Evolutionary conservation across 2,113 vertebrate species (phyloP).

Genomic region (Plecturocebus donacophilus): DNA sequence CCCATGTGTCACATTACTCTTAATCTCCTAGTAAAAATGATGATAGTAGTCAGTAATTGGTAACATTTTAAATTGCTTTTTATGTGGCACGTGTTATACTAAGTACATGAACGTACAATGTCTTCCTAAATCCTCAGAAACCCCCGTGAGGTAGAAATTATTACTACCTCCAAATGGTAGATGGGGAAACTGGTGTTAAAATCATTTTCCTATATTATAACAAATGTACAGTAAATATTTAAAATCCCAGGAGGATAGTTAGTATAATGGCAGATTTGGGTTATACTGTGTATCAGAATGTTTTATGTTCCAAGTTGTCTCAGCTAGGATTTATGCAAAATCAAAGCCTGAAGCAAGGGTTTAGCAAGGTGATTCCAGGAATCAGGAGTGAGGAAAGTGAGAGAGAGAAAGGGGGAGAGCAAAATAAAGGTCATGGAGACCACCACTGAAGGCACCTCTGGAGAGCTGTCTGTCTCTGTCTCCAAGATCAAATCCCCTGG

Average conservation of each 20-base stretch:
- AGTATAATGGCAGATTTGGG: not conserved
- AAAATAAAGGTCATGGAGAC: not conserved
- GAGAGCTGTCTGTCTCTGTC: not conserved
- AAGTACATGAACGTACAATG: not conserved
- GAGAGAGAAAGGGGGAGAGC: not conserved
- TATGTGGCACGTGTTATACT: not conserved
- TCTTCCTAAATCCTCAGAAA: constrained; percentile 36
- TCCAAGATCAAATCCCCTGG: not conserved
- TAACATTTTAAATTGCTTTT: constrained; percentile 44
- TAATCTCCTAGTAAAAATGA: constrained; percentile 37
- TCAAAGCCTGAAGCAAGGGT: not conserved
- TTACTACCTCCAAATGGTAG: not conserved
- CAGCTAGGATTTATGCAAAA: not conserved
- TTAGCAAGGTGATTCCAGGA: not conserved
- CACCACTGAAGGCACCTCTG: not conserved
- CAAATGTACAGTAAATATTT: not conserved
- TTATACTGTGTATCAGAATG: not conserved
- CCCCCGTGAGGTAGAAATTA: not conserved
- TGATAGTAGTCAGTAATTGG: not conserved
- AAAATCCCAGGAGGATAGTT: not conserved
- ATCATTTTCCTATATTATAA: not conserved
- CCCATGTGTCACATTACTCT: not conserved
- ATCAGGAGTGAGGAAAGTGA: not conserved
- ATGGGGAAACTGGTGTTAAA: not conserved
- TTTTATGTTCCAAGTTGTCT: not conserved